These are phyloP conservation scores for Mercenaria mercenaria DNA, from an alignment of 1,140 invertebrate species.

Conservation along the genomic window DNA sequence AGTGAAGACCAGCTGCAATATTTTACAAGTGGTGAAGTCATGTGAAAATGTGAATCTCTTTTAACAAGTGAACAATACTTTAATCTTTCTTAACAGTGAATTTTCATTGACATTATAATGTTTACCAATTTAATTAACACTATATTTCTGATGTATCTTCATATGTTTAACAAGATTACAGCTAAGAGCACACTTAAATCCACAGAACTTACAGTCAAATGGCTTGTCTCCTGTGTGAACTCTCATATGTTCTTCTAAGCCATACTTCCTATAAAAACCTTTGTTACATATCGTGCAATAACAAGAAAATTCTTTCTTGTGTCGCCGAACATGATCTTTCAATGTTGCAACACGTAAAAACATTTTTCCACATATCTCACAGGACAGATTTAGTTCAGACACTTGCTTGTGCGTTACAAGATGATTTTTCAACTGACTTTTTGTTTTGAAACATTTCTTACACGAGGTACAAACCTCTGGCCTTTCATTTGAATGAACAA, in stretches of 20 bases:
- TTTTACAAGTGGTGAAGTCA: too few species aligned
- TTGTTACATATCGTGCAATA: conserved; percentile 56
- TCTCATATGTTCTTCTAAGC: conserved; percentile 56
- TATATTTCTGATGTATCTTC: too few species aligned
- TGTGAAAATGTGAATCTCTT: too few species aligned
- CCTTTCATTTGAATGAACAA: conserved; percentile 57
- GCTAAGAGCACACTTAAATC: conserved; percentile 55
- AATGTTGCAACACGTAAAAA: conserved; percentile 33
- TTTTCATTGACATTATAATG: too few species aligned
- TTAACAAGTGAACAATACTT: too few species aligned
- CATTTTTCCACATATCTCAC: conserved; percentile 62
- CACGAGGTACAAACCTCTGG: conserved; percentile 41
- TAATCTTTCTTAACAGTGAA: too few species aligned
- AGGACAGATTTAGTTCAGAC: conserved; percentile 47
- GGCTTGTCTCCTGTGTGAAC: conserved; percentile 54
- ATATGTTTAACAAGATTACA: conserved; percentile 64
- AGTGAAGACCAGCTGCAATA: too few species aligned
- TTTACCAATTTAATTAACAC: too few species aligned
- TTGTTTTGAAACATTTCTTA: conserved; percentile 53
- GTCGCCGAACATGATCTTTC: conserved; percentile 59
- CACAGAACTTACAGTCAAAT: conserved; percentile 56
- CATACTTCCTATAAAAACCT: conserved; percentile 57
- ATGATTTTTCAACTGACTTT: conserved; percentile 60
- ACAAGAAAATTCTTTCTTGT: conserved; percentile 57
- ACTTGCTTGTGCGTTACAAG: conserved; percentile 50